Base-by-base conservation (phyloP, 2,888 invertebrate species). In the Nomada ferruginata region DNA sequence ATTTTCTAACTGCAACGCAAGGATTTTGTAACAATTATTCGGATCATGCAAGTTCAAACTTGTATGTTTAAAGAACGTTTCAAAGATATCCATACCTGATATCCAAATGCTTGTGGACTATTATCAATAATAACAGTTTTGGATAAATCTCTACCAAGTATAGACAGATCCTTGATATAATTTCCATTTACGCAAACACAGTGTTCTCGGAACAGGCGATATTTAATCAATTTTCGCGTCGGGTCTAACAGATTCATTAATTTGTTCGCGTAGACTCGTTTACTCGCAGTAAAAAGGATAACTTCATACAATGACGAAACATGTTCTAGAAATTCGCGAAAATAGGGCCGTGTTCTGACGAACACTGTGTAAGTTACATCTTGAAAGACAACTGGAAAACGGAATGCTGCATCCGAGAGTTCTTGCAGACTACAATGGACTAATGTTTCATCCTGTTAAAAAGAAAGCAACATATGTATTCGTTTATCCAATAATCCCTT, bases 181-280 rank as follows among this genome's bases (percentile, higher is more conserved):
- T 98, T 98, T 2, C 98, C 98, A 94, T 98, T 98, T 50, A 99
- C 97, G 89, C 98, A 97, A 0, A 98, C 97, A 92, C 99, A 99
- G 92, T 99, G 99, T 92, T 99, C 99, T 79, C 99, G 96, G 94
- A 98, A 99, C 85, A 99, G 94, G 74, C 99, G 96, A 93, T 97
- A 98, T 94, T 97, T 98, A 89, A 99, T 98, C 95, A 98, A 96
- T 87, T 97, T 96, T 59, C 98, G 95, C 52, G 97, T 95, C 0
- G 98, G 98, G 94, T 99, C 99, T 59, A 99, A 95, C 74, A 99
- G 94, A 94, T 99, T 98, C 91, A 99, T 95, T 86, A 99, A 95
- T 86, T 98, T 97, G 94, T 99, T 98, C 0, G 99, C 99, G 93
- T 99, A 99, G 61, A 99, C 98, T 66, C 98, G 95, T 94, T 99